Evolutionary conservation across 2,888 invertebrate species (phyloP).

Genomic region (Ypsolopha sequella): DNA sequence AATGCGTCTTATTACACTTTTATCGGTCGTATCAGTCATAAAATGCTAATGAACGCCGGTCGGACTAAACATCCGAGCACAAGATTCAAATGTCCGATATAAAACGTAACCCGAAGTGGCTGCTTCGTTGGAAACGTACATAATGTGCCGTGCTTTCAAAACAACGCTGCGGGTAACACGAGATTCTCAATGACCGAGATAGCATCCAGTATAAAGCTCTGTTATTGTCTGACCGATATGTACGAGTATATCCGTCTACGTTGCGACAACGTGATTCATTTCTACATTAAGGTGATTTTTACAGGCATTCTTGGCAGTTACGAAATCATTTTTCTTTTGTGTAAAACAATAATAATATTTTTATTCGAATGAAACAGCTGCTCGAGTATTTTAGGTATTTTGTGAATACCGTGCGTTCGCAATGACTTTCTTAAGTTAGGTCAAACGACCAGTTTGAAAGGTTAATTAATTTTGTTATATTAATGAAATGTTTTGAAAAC

Average conservation of each 20-base stretch:
- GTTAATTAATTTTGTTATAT: background rate
- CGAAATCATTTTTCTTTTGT: slow-evolving; percentile 14
- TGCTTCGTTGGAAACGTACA: slow-evolving; percentile 64
- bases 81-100: slow-evolving; percentile 67
- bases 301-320: slow-evolving; percentile 14
- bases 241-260: slow-evolving; percentile 2
- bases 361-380: background rate
- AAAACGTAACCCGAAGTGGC: slow-evolving; percentile 66
- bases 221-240: slow-evolving; percentile 49
- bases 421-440: background rate
- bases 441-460: background rate
- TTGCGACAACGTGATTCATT: slow-evolving; percentile 26
- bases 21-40: slow-evolving; percentile 69
- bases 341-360: slow-evolving; percentile 7
- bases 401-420: too few relatives aligned
- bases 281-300: slow-evolving; percentile 20
- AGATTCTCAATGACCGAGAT: slow-evolving; percentile 51
- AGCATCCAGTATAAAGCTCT: slow-evolving; percentile 58
- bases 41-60: slow-evolving; percentile 63
- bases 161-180: slow-evolving; percentile 51
- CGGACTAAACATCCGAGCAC: slow-evolving; percentile 66
- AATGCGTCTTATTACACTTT: slow-evolving; percentile 68
- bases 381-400: background rate
- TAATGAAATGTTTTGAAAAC: slow-evolving; percentile 5
- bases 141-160: slow-evolving; percentile 64